Conservation (phyloP, 2,888 invertebrate genomes). For the Anaspis maculata region DNA sequence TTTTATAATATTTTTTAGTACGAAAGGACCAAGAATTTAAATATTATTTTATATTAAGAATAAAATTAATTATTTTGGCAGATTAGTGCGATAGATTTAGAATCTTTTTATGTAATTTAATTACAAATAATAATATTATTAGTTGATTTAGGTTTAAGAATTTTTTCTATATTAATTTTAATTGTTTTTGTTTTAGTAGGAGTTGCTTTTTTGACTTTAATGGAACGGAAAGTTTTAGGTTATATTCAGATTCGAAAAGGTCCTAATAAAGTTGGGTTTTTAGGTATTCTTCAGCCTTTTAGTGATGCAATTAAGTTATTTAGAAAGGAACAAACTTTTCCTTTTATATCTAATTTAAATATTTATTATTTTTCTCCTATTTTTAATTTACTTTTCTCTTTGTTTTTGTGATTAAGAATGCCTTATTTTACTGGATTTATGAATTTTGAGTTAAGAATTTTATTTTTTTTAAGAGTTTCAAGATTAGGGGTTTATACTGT, state of each 20-base stretch:
- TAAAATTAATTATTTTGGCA: constrained; percentile 51
- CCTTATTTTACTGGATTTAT: constrained; percentile 50
- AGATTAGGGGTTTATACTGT: constrained; percentile 57
- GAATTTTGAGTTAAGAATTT: constrained; percentile 50
- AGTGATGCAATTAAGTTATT: constrained; percentile 67
- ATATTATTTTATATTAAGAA: constrained; percentile 45
- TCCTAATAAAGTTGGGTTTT: constrained; percentile 59
- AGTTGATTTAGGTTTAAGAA: constrained; percentile 36
- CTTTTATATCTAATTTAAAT: constrained; percentile 51
- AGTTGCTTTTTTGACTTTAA: constrained; percentile 63
- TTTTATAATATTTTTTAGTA: constrained; percentile 56
- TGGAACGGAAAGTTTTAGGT: constrained; percentile 63
- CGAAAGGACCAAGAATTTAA: constrained; percentile 65
- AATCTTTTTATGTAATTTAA: constrained; percentile 52
- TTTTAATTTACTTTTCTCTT: constrained; percentile 51
- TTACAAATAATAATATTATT: constrained; percentile 51
- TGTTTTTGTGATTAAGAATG: constrained; percentile 51
- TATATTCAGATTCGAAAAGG: constrained; percentile 69
- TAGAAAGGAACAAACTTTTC: constrained; percentile 54
- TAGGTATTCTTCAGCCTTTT: constrained; percentile 61
- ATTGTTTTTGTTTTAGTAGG: constrained; percentile 54
- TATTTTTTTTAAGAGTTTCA: constrained; percentile 59
- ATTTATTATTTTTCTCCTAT: constrained; percentile 53
- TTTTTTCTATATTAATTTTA: constrained; percentile 33
- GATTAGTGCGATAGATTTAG: constrained; percentile 65